Base-by-base conservation (phyloP, 1,140 invertebrate species). In the Pseudachorutes palmiensis region DNA sequence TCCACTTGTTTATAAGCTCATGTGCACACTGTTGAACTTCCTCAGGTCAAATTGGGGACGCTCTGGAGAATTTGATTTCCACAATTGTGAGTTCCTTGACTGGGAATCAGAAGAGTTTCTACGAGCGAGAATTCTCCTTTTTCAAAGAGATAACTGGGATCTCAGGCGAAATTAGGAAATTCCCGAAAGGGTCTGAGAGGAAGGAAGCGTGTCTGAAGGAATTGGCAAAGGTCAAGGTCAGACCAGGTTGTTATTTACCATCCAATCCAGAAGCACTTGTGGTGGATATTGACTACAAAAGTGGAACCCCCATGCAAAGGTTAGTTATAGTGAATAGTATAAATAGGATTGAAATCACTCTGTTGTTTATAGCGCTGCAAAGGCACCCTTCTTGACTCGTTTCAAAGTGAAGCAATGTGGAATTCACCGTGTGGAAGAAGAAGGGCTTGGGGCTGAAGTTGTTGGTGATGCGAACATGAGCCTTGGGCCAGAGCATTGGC, bases 181-280 rank as follows among this genome's bases (percentile, higher is more conserved):
- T 83, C 79, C 90, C 93, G 0, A 97, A 97, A 80, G 94, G 94
- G 1, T 82, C 85, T 1, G 92, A 97, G 77, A 81, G 96, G 29
- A 97, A 97, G 79, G 85, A 90, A 67, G 97, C 96, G 0, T 99
- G 97, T 78, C 79, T 99, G 63, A 86, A 91, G 70, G 93, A 91
- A 1, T 80, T 99, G 5, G 87, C 86, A 48, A 87, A 89, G 79
- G 89, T 99, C 66, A 74, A 87, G 79, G 88, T 99, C 22, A 90
- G 94, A 78, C 84, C 88, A 12, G 92, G 97, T 1, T 98, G 95
- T 78, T 99, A 99, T 80, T 80, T 99, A 33, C 97, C 97, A 0
- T 98, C 96, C 0, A 99, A 98, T 83, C 96, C 97, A 1, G 97
- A 99, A 78, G 92, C 96, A 0, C 89, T 99, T 84, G 92, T 99